Evolutionary conservation across 2,888 invertebrate genomes (phyloP).

Genomic region (Drosophila kokeensis): DNA sequence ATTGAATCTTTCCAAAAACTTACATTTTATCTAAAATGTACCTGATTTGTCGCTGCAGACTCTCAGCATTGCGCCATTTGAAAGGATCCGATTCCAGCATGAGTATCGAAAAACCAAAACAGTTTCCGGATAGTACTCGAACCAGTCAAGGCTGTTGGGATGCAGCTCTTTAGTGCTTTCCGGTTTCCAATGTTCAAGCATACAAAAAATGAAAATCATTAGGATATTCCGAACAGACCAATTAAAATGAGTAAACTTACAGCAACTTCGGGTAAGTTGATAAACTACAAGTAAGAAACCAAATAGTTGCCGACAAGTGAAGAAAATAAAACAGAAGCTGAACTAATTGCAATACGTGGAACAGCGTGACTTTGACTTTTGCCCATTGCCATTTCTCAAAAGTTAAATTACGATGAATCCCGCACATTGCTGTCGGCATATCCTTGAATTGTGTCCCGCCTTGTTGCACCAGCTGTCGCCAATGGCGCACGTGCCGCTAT

Average conservation of each 20-base stretch:
- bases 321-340: constrained; percentile 16
- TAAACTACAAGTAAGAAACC: constrained; percentile 4
- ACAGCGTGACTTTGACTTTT: constrained; percentile 41
- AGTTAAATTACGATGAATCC: constrained; percentile 61
- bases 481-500: constrained; percentile 19
- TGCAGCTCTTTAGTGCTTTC: neutral
- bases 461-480: constrained; percentile 38
- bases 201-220: neutral
- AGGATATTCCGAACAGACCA: neutral
- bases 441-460: constrained; percentile 6
- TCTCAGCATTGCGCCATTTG: neutral
- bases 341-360: constrained; percentile 69
- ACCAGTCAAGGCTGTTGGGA: neutral
- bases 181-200: neutral
- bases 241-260: neutral
- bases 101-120: neutral
- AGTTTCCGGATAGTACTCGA: too few species aligned
- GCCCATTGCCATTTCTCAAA: constrained; percentile 52
- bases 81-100: neutral
- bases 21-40: neutral
- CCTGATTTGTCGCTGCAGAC: neutral
- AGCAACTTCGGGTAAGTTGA: neutral
- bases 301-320: constrained; percentile 21
- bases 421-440: constrained; percentile 32
- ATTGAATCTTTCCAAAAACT: neutral